phyloP scores from a whole-genome alignment of 2,888 invertebrate species.

The Clitarchus hookeri region DNA sequence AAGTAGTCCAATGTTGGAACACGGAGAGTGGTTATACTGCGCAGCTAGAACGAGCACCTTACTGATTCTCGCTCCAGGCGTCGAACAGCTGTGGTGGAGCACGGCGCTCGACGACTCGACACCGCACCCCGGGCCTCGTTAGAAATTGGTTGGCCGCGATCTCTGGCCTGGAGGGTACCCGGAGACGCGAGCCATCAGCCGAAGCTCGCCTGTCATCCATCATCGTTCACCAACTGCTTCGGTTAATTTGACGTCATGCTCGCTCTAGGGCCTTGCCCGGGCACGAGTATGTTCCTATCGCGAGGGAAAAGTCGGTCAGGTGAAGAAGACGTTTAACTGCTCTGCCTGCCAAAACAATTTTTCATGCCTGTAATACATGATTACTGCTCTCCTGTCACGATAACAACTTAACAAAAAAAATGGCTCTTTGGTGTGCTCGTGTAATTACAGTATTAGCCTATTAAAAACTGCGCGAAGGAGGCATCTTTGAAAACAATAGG shows the following conservation, averaged over 20 bases:
- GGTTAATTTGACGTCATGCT: slow-evolving; percentile 1
- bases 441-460: neutral
- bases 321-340: neutral
- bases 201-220: neutral
- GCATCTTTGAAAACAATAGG: neutral
- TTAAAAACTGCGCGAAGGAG: neutral
- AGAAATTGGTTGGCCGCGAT: neutral
- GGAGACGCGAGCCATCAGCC: neutral
- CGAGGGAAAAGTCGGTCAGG: neutral
- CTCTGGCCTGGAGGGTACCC: neutral
- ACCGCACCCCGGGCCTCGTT: no score
- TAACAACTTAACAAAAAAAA: neutral
- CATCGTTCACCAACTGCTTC: neutral
- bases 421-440: no score
- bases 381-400: neutral
- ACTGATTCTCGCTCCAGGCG: no score
- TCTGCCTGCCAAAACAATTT: neutral
- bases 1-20: no score
- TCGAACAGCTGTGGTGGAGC: no score
- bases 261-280: neutral
- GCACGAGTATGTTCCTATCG: no score
- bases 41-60: no score
- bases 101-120: no score
- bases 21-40: no score
- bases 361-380: neutral